These are phyloP conservation scores for Lycaon pictus DNA, from an alignment of 2,113 vertebrate genomes.

Conservation along the genomic window DNA sequence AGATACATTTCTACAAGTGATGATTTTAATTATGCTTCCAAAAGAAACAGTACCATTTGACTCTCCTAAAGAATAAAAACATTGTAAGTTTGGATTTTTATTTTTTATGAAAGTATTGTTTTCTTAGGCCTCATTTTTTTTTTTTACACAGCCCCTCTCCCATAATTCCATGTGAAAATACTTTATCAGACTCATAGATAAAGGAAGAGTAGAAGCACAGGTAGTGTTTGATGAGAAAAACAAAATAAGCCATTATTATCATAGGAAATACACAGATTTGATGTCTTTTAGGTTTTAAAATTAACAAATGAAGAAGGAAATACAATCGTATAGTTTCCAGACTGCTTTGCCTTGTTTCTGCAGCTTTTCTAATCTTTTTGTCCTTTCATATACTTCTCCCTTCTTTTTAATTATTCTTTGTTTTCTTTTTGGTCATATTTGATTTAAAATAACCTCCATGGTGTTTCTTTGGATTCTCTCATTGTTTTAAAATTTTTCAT, in stretches of 20 bases:
- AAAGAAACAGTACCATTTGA: background rate
- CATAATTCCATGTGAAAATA: background rate
- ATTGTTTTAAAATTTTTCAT: background rate
- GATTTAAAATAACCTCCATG: background rate
- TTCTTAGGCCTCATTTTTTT: background rate
- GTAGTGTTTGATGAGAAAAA: constrained; percentile 26
- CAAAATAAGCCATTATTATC: background rate
- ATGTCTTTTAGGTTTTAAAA: background rate
- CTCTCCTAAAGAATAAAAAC: background rate
- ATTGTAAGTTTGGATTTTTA: background rate
- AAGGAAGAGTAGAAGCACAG: background rate
- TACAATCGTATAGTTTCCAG: background rate
- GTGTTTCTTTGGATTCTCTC: background rate
- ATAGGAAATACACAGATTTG: background rate
- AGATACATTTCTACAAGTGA: background rate
- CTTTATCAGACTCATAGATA: background rate
- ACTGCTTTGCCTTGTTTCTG: background rate
- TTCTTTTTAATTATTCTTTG: background rate
- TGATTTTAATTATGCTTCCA: background rate
- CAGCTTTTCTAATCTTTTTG: background rate
- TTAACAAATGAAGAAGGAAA: background rate
- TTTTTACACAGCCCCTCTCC: background rate
- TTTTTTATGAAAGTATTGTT: background rate
- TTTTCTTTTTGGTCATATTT: background rate
- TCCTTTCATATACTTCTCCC: background rate